Percentiles rank a stretch among this genome's conserved stretches.
These are phyloP conservation scores for Anguilla marmorata DNA, from an alignment of 2,797 vertebrate species.

Conservation along the genomic window DNA sequence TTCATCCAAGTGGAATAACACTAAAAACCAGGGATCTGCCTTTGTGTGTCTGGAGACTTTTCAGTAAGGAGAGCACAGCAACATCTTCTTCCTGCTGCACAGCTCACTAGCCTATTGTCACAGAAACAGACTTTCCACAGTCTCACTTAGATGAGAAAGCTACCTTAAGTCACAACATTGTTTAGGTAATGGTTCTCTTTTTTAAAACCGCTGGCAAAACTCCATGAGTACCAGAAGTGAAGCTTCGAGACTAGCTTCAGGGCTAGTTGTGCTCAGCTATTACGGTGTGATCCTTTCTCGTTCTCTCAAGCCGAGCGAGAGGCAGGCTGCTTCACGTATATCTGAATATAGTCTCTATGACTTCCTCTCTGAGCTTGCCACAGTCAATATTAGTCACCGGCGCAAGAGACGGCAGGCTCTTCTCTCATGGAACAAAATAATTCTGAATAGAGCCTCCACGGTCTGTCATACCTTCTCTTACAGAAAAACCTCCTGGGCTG, in stretches of 20 bases:
- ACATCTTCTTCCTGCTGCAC: conserved; percentile 27
- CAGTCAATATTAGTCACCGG: conserved; percentile 18
- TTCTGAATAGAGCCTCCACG: neutral
- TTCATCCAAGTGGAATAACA: neutral
- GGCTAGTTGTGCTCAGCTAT: neutral
- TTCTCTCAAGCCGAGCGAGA: neutral
- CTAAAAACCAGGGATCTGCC: neutral
- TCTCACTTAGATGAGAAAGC: conserved; percentile 7
- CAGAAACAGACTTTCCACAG: conserved; percentile 47
- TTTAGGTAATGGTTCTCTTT: neutral
- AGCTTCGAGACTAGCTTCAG: neutral
- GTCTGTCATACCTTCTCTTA: neutral
- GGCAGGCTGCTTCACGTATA: neutral
- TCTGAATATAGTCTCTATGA: neutral
- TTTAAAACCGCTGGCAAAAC: neutral
- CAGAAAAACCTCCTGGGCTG: neutral
- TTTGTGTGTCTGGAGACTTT: conserved; percentile 18
- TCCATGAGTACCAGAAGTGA: neutral
- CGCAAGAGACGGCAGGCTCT: neutral
- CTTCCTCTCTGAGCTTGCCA: conserved; percentile 22
- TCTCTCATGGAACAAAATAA: conserved; percentile 17
- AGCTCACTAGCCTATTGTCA: conserved; percentile 38
- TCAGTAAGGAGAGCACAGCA: neutral
- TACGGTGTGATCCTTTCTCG: neutral
- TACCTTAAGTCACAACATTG: conserved; percentile 27